Base-by-base conservation (phyloP, 2,113 vertebrate genomes). In the Chaetops frenatus region DNA sequence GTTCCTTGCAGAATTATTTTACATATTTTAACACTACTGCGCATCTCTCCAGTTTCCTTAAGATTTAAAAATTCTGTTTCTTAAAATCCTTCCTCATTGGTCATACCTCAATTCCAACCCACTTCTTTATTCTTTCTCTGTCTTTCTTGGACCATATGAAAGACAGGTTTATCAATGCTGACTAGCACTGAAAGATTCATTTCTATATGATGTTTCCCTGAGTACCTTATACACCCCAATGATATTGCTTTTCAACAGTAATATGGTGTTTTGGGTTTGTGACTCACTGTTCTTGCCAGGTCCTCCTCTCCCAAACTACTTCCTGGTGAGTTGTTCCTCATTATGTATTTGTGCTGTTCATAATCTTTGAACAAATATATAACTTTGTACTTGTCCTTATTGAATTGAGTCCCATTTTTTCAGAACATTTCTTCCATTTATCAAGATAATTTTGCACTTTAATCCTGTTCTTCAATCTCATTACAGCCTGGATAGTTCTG, bases 401-500 rank as follows among this genome's bases (percentile, higher is more conserved):
- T 96, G 88, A 94, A 92, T 42, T 69, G 71, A 86, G 54, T 94
- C 66, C 36, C 57, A 45, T 60, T 79, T 93, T 94, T 91, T 69
- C 48, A 80, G 95, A 72, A 96, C 71, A 77, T 90, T 93, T 86
- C 54, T 92, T 90, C 82, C 88, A 94, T 93, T 88, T 76, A 80
- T 93, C 90, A 94, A 82, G 70, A 88, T 82, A 40, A 65, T 85
- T 94, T 93, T 95, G 44, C 81, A 90, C 74, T 96, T 90, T 69
- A 90, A 82, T 93, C n/a, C 74, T 80, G n/a, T 69, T 92, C 94
- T 92, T 96, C 88, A 93, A 65, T 94, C 45, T 88, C 86, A 80
- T 95, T 94, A 86, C 36, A 61, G n/a, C 42, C 58, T 86, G 79
- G 36, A 24, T 78, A 78, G 44, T 86, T 92, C 81, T 93, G 79